These are phyloP conservation scores for Epizoanthus stellaris DNA, from an alignment of 92 coral and sea anemone species.

Conservation along the genomic window DNA sequence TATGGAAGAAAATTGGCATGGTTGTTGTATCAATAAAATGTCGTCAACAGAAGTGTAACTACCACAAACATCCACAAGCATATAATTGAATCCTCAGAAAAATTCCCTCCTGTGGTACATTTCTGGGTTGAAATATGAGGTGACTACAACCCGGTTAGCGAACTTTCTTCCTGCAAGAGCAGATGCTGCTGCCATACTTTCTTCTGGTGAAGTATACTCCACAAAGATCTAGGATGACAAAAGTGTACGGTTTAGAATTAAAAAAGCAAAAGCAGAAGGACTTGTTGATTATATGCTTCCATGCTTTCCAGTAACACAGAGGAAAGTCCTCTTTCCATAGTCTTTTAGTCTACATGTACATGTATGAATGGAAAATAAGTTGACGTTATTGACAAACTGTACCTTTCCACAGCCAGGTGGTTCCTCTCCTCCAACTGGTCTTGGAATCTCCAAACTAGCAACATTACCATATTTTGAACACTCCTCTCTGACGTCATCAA, in stretches of 20 bases:
- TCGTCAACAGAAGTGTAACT: not conserved
- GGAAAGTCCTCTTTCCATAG: too few relatives aligned
- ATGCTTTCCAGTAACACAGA: not conserved
- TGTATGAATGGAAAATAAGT: not conserved
- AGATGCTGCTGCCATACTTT: slow-evolving; percentile 81
- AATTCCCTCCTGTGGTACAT: slow-evolving; percentile 78
- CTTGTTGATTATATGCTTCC: not conserved
- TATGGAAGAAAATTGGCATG: too few relatives aligned
- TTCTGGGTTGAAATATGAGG: slow-evolving; percentile 85
- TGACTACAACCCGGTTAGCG: slow-evolving; percentile 96
- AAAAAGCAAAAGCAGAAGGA: not conserved
- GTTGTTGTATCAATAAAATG: not conserved
- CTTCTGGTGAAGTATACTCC: slow-evolving; percentile 82
- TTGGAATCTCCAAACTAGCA: slow-evolving; percentile 90
- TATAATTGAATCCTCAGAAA: slow-evolving; percentile 9
- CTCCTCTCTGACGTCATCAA: slow-evolving; percentile 94
- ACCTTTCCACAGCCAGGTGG: slow-evolving; percentile 99
- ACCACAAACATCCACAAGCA: not conserved
- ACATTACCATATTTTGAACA: slow-evolving; percentile 94
- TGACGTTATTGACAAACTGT: not conserved
- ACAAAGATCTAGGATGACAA: slow-evolving; percentile 78
- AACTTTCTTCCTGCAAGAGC: slow-evolving; percentile 97
- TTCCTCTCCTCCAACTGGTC: slow-evolving; percentile 89
- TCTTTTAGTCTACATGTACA: too few relatives aligned
- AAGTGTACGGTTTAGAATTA: not conserved